These are phyloP conservation scores for Reinhardtius hippoglossoides DNA, from an alignment of 2,113 vertebrate species.

Conservation along the genomic window DNA sequence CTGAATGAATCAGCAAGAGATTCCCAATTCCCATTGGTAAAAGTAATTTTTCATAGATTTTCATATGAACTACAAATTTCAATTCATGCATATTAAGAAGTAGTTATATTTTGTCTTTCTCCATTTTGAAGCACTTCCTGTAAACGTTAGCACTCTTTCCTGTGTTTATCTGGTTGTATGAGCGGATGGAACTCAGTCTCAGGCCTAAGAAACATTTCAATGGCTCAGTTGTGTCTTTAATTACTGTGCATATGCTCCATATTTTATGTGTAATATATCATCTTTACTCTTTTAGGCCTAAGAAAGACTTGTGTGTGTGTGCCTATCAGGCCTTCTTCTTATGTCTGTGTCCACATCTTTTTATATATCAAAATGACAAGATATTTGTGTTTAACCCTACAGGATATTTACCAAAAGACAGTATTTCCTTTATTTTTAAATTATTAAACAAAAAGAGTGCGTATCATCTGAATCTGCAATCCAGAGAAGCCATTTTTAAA, in stretches of 20 bases:
- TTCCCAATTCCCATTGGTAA: conserved; percentile 4
- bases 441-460: background rate
- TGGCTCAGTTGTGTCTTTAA: conserved; percentile 12
- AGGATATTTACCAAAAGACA: background rate
- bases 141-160: background rate
- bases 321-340: background rate
- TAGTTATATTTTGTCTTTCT: background rate
- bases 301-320: no score
- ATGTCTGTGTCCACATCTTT: background rate
- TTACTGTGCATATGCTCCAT: conserved; percentile 3
- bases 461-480: background rate
- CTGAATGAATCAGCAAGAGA: conserved; percentile 3
- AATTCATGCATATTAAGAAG: background rate
- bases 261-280: no score
- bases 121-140: background rate
- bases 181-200: conserved; percentile 7
- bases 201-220: conserved; percentile 16
- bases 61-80: background rate
- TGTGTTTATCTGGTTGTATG: conserved; percentile 1
- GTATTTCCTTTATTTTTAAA: background rate
- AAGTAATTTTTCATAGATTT: background rate
- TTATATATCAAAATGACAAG: background rate
- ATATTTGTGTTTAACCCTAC: background rate
- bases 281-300: background rate
- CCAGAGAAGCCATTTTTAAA: conserved; percentile 16